Evolutionary conservation across 2,113 vertebrate species (phyloP).

Genomic region (Oxyura jamaicensis): DNA sequence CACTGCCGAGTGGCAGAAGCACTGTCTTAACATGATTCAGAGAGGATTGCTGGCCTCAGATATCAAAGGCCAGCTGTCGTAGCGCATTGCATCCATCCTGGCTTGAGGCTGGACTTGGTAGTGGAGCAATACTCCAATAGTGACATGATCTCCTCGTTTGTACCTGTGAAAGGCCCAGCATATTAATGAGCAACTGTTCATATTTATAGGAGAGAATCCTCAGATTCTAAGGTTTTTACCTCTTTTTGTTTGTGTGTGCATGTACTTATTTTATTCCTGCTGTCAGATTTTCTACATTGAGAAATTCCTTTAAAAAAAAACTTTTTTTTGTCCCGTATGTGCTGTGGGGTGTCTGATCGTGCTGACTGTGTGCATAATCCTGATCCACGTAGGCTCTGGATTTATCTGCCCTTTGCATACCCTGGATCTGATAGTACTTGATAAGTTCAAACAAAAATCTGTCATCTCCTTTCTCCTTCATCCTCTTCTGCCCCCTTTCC

Average conservation of each 20-base stretch:
- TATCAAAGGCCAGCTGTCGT: not conserved
- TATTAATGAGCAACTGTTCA: not conserved
- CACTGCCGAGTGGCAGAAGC: not conserved
- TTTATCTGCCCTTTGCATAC: not conserved
- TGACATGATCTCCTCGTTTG: not conserved
- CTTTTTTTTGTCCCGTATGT: not conserved
- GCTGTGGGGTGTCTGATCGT: not conserved
- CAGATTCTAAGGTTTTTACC: not conserved
- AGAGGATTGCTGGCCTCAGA: not conserved
- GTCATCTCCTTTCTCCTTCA: not conserved
- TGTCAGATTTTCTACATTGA: not conserved
- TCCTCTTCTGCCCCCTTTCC: not conserved
- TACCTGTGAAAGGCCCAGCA: not conserved
- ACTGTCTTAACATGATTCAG: not conserved
- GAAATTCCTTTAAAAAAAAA: not conserved
- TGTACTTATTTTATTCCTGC: not conserved
- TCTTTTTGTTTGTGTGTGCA: not conserved
- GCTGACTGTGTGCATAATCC: not conserved
- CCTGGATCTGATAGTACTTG: not conserved
- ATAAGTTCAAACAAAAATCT: not conserved
- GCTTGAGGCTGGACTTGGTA: not conserved
- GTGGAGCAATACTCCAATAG: not conserved
- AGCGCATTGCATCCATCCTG: not conserved
- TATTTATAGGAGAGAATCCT: not conserved
- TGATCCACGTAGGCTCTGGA: not conserved